These are phyloP conservation scores for Zeugodacus cucurbitae DNA, from an alignment of 1,140 invertebrate genomes.

Conservation along the genomic window DNA sequence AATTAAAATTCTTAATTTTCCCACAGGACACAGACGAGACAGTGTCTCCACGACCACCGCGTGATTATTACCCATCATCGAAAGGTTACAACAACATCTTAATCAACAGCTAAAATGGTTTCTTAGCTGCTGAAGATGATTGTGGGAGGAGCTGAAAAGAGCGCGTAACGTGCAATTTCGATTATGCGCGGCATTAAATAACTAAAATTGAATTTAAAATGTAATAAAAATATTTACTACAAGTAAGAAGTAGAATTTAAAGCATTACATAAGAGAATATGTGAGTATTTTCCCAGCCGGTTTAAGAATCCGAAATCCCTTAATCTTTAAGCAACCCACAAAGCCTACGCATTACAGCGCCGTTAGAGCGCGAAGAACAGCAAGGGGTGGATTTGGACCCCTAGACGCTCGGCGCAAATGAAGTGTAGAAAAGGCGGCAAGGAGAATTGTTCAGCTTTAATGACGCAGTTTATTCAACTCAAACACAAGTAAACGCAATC, in stretches of 20 bases:
- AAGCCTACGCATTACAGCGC: background rate
- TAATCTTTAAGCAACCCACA: background rate
- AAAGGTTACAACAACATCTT: background rate
- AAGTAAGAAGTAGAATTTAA: background rate
- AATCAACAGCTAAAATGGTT: background rate
- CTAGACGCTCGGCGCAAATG: background rate
- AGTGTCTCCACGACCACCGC: background rate
- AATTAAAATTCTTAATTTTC: constrained; percentile 7
- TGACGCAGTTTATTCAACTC: constrained; percentile 31
- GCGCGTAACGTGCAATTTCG: background rate
- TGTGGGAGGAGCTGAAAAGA: background rate
- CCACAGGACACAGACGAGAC: background rate
- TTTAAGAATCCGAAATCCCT: background rate
- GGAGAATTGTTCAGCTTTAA: background rate
- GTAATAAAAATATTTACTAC: background rate
- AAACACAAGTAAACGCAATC: background rate
- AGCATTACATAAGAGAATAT: background rate
- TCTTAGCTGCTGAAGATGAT: background rate
- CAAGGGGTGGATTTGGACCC: background rate
- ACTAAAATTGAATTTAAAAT: background rate
- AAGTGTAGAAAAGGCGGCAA: background rate
- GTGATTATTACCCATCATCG: background rate
- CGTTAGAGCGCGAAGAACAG: background rate
- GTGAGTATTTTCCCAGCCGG: background rate
- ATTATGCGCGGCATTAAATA: background rate